Percentiles rank a stretch among this genome's conserved stretches.
Evolutionary conservation across 2,797 vertebrate genomes (phyloP).

Genomic region (Margarornis squamiger): DNA sequence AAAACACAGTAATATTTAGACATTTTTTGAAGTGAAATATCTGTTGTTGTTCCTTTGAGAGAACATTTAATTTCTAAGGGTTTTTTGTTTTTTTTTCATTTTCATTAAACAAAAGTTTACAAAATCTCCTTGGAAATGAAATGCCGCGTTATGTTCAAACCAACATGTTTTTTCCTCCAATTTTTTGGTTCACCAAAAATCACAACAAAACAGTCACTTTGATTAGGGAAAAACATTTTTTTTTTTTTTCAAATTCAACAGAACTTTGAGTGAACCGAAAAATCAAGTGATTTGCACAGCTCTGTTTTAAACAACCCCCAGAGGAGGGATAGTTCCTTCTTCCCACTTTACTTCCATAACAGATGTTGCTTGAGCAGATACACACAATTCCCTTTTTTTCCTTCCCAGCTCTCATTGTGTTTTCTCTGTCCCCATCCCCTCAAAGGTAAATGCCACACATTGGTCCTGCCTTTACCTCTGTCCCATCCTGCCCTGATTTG

Average conservation of each 20-base stretch:
- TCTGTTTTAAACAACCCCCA: slow-evolving; percentile 29
- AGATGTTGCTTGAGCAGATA: slow-evolving; percentile 39
- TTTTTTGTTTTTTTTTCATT: neutral
- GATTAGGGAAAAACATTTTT: neutral
- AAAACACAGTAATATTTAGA: neutral
- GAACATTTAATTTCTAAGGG: neutral
- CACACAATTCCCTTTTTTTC: neutral
- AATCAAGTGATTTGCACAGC: slow-evolving; percentile 47
- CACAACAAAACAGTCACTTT: neutral
- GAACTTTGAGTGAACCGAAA: slow-evolving; percentile 49
- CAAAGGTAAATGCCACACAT: neutral
- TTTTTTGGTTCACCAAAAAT: slow-evolving; percentile 50
- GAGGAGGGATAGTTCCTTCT: slow-evolving; percentile 23
- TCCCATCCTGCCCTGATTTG: neutral
- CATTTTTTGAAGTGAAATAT: neutral
- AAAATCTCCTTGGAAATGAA: slow-evolving; percentile 1
- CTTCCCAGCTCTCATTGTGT: neutral
- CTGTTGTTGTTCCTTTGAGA: neutral
- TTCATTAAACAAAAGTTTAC: neutral
- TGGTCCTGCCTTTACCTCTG: neutral
- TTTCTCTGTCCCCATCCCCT: neutral
- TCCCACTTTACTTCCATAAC: slow-evolving; percentile 8
- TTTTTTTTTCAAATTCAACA: neutral
- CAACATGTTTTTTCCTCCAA: neutral
- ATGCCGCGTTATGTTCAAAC: neutral